phyloP scores from a whole-genome alignment of 2,797 vertebrate genomes.

The Pseudopleuronectes americanus region DNA sequence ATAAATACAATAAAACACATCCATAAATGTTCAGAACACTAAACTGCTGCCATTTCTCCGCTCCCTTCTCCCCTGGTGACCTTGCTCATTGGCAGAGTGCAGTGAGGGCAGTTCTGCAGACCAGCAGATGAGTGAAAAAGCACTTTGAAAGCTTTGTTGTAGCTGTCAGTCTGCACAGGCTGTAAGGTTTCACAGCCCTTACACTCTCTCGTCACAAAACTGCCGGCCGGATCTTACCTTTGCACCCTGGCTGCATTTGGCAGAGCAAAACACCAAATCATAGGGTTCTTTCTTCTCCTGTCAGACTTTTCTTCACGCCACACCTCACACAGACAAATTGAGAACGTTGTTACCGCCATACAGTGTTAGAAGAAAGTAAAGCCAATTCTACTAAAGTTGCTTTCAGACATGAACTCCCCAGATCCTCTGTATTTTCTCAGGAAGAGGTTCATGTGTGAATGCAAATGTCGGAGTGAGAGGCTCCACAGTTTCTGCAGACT shows the following conservation, averaged over 20 bases:
- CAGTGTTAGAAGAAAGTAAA: conserved; percentile 2
- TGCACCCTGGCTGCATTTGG: conserved; percentile 10
- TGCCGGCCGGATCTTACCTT: conserved; percentile 7
- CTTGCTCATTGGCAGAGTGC: conserved; percentile 41
- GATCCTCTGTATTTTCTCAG: too few species aligned
- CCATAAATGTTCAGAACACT: conserved; percentile 22
- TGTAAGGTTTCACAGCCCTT: conserved; percentile 32
- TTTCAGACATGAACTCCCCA: too few species aligned
- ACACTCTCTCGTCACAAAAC: conserved; percentile 27
- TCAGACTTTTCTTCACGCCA: neutral
- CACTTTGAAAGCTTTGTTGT: conserved; percentile 39
- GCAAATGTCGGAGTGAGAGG: too few species aligned
- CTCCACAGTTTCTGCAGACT: too few species aligned
- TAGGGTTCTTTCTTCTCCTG: neutral
- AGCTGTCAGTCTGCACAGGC: conserved; percentile 42
- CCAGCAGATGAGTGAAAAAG: conserved; percentile 33
- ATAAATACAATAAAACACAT: conserved; percentile 14
- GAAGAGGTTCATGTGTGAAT: too few species aligned
- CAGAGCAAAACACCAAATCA: neutral
- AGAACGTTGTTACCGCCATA: neutral
- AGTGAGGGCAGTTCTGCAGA: conserved; percentile 25
- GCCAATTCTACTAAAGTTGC: neutral
- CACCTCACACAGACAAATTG: neutral
- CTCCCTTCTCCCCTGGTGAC: conserved; percentile 31
- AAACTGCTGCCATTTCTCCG: conserved; percentile 13